Evolutionary conservation across 2,888 invertebrate genomes (phyloP), one percentile per base, ranked within the genome.

Genomic region (Amitus sp.): DNA sequence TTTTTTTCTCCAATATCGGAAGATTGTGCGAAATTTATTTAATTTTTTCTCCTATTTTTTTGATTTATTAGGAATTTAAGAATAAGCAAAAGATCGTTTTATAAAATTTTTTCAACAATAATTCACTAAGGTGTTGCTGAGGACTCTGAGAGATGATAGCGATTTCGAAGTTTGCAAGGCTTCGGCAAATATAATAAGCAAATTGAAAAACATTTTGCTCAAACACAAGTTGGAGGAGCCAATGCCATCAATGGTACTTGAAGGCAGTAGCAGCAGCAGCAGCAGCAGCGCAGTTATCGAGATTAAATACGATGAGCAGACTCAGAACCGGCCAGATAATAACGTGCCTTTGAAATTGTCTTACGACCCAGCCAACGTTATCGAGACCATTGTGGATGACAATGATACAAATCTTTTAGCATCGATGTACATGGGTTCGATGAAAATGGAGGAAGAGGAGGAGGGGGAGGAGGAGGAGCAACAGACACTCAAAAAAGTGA

Each of bases 101-200:
- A n/a, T n/a, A n/a, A n/a, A n/a, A n/a, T n/a, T n/a, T n/a, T n/a
- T n/a, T n/a, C n/a, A n/a, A n/a, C n/a, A n/a, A n/a, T n/a, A n/a
- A n/a, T n/a, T n/a, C n/a, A n/a, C n/a, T n/a, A n/a, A 82, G 81
- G 79, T 91, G 0, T 80, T 93, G 33, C 82, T 91, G 0, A 85
- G 86, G 47, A 85, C 90, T 1, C 77, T 93, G 3, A 83, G 87
- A 39, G 88, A 90, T 47, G 90, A 91, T 60, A 88, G 88, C 51
- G 91, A 93, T 78, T 83, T 90, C 0, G 89, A 89, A 71, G 91
- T 93, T 0, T 85, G 90, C 59, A 89, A 88, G 65, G 81, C 84
- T 0, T 86, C 90, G 0, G 84, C 88, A 1, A 71, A 77, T 13
- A 84, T 90, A 30, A 84, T 89, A 2, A 79, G 78, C 15, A 84